Percentiles rank a stretch among this genome's conserved stretches.
Evolutionary conservation across 2,888 invertebrate genomes (phyloP).

Genomic region (Tridacna gigas): DNA sequence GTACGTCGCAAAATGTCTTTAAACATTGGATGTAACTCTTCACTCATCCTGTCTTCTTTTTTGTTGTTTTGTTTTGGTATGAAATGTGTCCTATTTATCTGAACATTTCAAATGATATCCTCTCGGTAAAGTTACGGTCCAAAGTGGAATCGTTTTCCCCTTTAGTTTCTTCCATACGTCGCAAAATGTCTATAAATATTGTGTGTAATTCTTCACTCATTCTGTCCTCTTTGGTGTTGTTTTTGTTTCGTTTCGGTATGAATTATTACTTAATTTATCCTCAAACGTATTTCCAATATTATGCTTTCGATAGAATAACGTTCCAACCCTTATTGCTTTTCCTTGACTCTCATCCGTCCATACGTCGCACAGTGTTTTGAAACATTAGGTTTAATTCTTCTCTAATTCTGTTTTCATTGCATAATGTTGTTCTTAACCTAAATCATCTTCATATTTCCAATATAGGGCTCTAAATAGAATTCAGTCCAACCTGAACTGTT

Average conservation of each 20-base stretch:
- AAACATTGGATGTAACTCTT: constrained; percentile 53
- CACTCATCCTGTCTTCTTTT: not conserved
- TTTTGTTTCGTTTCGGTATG: not conserved
- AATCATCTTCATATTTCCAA: too few relatives aligned
- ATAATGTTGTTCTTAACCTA: too few relatives aligned
- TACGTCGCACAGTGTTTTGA: not conserved
- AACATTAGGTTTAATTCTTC: not conserved
- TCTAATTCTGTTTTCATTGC: too few relatives aligned
- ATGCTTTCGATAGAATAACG: too few relatives aligned
- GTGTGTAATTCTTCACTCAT: constrained; percentile 40
- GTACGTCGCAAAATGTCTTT: constrained; percentile 47
- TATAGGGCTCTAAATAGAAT: too few relatives aligned
- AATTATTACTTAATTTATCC: too few relatives aligned
- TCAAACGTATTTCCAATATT: not conserved
- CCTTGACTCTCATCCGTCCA: not conserved
- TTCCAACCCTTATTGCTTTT: too few relatives aligned
- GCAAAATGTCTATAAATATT: constrained; percentile 48
- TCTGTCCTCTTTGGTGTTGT: not conserved
- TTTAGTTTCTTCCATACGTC: constrained; percentile 52
- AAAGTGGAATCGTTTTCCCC: constrained; percentile 52
- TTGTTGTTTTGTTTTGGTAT: not conserved
- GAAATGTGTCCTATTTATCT: not conserved
- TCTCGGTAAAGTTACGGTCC: constrained; percentile 51
- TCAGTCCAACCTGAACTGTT: too few relatives aligned
- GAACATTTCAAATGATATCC: not conserved